phyloP scores from a whole-genome alignment of 2,797 vertebrate genomes.

The Spheniscus humboldti region DNA sequence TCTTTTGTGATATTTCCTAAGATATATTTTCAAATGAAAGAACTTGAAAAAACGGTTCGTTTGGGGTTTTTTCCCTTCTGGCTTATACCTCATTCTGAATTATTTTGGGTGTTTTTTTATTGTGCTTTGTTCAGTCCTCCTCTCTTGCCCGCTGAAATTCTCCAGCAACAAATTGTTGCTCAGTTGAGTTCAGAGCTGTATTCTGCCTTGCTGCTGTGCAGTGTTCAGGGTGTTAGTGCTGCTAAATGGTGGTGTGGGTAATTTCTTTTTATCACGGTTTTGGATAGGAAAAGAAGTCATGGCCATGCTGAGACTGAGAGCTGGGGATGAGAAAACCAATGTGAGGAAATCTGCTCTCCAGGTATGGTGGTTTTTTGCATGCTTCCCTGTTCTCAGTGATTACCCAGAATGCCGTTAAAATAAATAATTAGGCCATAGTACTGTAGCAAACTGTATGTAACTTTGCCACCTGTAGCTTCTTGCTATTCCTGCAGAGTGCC shows the following conservation, averaged over 20 bases:
- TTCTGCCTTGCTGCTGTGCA: background rate
- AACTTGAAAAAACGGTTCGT: background rate
- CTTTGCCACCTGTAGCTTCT: constrained; percentile 3
- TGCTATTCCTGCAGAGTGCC: background rate
- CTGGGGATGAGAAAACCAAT: constrained; percentile 82
- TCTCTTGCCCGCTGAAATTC: background rate
- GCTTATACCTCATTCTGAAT: background rate
- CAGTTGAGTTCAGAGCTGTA: background rate
- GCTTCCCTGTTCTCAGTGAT: background rate
- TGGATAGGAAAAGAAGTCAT: constrained; percentile 79
- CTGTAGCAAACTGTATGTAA: background rate
- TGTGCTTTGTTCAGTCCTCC: background rate
- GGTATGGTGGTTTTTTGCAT: constrained; percentile 68
- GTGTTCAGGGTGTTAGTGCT: background rate
- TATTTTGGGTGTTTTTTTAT: background rate
- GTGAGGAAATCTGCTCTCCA: constrained; percentile 92
- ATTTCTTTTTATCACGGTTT: background rate
- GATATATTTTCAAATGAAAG: background rate
- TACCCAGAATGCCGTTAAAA: background rate
- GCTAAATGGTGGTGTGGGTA: background rate
- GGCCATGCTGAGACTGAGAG: constrained; percentile 78
- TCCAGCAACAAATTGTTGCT: background rate
- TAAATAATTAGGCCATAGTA: background rate
- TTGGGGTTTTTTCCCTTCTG: background rate
- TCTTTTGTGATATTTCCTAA: background rate